These are phyloP conservation scores for Madoqua kirkii DNA, from an alignment of 2,113 vertebrate species.

Conservation along the genomic window DNA sequence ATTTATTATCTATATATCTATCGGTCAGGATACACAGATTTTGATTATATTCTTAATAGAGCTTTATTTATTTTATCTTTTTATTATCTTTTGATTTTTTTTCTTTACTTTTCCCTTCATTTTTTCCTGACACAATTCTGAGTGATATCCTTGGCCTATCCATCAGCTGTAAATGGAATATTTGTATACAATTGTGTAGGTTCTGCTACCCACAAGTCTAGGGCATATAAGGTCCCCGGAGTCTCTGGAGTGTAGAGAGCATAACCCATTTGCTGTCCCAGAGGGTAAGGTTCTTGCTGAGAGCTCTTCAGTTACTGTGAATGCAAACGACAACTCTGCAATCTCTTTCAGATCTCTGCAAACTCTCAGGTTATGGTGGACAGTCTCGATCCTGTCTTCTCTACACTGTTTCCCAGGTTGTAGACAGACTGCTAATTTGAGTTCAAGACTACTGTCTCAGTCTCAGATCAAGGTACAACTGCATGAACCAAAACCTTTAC, in stretches of 20 bases:
- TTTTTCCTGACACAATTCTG: neutral
- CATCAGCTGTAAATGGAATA: neutral
- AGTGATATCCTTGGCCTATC: neutral
- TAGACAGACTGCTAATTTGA: neutral
- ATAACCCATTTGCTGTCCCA: neutral
- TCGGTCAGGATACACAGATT: neutral
- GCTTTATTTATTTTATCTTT: neutral
- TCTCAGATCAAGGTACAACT: neutral
- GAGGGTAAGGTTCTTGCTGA: neutral
- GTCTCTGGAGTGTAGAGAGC: accelerated
- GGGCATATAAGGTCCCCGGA: accelerated
- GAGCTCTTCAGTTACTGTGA: neutral
- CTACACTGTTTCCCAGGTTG: neutral
- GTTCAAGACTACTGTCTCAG: neutral
- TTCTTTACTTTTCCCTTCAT: neutral
- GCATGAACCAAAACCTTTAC: neutral
- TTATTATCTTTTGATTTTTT: neutral
- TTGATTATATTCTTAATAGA: neutral
- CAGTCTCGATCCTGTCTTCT: neutral
- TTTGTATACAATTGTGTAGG: neutral
- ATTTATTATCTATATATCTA: neutral
- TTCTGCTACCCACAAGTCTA: neutral
- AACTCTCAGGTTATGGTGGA: neutral
- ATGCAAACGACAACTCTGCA: too few species aligned
- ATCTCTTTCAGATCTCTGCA: neutral